Evolutionary conservation across 2,888 invertebrate genomes (phyloP).

Genomic region (Pollenia amentaria): DNA sequence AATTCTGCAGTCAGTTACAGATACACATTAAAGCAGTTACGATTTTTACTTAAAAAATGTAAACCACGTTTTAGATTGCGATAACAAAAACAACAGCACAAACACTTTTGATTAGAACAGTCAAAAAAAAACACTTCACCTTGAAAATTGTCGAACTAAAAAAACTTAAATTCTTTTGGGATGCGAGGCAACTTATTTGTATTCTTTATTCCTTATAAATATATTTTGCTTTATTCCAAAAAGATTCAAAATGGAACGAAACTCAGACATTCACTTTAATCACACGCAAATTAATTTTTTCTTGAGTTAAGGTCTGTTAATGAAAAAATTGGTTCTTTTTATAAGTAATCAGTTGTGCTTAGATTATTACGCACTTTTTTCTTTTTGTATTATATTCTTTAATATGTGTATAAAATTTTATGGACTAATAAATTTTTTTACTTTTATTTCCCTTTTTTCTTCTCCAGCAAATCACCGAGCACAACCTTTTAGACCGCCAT

Average conservation of each 20-base stretch:
- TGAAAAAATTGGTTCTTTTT: too few relatives aligned
- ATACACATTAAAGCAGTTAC: background rate
- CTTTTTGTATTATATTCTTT: background rate
- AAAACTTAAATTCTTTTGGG: background rate
- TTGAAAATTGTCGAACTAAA: slow-evolving; percentile 46
- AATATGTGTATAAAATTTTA: slow-evolving; percentile 37
- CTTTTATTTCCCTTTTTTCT: background rate
- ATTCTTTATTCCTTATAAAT: slow-evolving; percentile 36
- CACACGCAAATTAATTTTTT: background rate
- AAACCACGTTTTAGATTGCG: background rate
- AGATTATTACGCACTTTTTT: slow-evolving; percentile 10
- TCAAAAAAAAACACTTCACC: slow-evolving; percentile 38
- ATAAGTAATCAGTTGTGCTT: background rate
- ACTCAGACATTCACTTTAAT: slow-evolving; percentile 3
- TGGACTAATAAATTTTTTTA: background rate
- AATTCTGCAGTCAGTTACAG: slow-evolving; percentile 6
- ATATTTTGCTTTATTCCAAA: too few relatives aligned
- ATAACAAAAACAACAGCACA: background rate
- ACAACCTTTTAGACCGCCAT: slow-evolving; percentile 71
- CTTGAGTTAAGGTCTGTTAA: background rate
- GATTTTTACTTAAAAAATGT: slow-evolving; percentile 17
- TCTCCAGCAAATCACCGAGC: background rate
- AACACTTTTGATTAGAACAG: background rate
- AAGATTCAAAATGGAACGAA: slow-evolving; percentile 4
- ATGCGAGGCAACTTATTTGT: slow-evolving; percentile 33